Evolutionary conservation across 1,140 invertebrate genomes (phyloP).

Genomic region (Melitaea cinxia): DNA sequence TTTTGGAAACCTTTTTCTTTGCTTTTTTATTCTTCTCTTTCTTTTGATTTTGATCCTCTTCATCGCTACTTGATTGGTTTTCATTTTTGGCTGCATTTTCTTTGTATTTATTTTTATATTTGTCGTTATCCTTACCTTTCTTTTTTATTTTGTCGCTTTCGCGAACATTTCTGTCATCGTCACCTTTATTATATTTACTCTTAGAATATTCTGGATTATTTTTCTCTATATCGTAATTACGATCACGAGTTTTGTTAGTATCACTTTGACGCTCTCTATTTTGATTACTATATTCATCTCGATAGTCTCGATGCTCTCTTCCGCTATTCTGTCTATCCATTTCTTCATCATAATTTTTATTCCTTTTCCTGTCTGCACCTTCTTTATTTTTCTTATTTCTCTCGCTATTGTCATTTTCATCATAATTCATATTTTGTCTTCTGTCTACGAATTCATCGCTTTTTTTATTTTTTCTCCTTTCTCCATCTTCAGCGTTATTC

Average conservation of each 20-base stretch:
- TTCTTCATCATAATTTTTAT: constrained; percentile 16
- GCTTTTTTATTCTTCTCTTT: constrained; percentile 9
- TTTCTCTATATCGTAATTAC: constrained; percentile 1
- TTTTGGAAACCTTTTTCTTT: constrained; percentile 2
- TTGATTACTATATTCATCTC: constrained; percentile 11
- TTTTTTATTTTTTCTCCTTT: neutral
- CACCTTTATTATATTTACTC: constrained; percentile 6
- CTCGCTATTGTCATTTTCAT: too few species aligned
- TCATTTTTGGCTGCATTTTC: constrained; percentile 19
- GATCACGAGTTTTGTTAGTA: neutral
- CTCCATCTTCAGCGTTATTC: neutral
- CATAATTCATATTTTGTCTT: constrained; percentile 15
- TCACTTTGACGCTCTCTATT: neutral
- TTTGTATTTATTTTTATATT: too few species aligned
- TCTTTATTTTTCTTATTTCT: too few species aligned
- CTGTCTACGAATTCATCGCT: neutral
- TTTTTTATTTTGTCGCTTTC: constrained; percentile 2
- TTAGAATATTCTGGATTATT: constrained; percentile 10
- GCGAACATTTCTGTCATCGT: constrained; percentile 5
- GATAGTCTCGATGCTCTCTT: constrained; percentile 1
- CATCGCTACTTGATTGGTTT: constrained; percentile 13
- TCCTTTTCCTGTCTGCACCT: constrained; percentile 13
- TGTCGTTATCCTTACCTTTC: neutral
- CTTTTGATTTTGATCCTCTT: constrained; percentile 2
- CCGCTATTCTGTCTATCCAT: constrained; percentile 3